phyloP scores from a whole-genome alignment of 2,113 vertebrate species.

The Tympanuchus pallidicinctus region DNA sequence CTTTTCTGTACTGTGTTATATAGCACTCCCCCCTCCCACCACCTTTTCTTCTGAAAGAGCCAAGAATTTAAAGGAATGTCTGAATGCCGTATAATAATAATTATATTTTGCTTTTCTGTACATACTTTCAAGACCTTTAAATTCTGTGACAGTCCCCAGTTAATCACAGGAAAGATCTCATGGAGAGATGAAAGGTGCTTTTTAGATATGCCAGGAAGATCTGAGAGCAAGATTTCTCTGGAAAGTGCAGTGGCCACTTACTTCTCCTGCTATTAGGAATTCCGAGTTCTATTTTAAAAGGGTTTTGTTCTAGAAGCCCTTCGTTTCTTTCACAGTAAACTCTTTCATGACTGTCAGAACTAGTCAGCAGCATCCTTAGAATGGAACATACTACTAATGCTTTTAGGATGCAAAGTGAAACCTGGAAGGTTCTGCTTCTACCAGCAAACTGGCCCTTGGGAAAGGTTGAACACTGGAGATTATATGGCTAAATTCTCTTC shows the following conservation, averaged over 20 bases:
- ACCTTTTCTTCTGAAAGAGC: neutral
- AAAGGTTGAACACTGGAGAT: neutral
- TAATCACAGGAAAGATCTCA: neutral
- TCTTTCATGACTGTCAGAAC: neutral
- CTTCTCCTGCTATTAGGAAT: neutral
- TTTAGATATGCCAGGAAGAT: neutral
- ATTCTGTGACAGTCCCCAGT: neutral
- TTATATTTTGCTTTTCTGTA: neutral
- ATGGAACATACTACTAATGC: neutral
- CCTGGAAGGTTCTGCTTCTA: neutral
- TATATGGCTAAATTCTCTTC: neutral
- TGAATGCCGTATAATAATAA: neutral
- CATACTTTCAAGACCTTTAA: neutral
- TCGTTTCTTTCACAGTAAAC: neutral
- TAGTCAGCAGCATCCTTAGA: neutral
- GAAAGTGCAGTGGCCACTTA: fast-evolving
- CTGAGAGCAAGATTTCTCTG: neutral
- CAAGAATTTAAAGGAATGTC: neutral
- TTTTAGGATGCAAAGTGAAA: neutral
- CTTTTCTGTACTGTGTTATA: neutral
- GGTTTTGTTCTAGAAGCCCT: neutral
- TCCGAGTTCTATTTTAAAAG: neutral
- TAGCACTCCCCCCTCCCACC: neutral
- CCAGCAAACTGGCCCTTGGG: neutral
- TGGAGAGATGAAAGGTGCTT: neutral